These are phyloP conservation scores for Cromileptes altivelis DNA, from an alignment of 2,113 vertebrate species.

Conservation along the genomic window DNA sequence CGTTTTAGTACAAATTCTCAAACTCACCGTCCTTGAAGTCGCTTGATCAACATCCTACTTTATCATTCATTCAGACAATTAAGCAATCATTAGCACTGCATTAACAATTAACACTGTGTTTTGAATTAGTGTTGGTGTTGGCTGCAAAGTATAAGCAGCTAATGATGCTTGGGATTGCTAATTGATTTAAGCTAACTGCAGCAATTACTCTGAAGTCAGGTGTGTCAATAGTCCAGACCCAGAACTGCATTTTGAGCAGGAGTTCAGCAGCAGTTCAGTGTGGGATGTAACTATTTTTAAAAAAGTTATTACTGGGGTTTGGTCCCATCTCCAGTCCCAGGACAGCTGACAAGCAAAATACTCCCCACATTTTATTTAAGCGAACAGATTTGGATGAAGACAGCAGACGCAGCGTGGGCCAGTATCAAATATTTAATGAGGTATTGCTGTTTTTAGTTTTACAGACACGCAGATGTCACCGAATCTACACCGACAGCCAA, in stretches of 20 bases:
- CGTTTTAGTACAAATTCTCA: conserved; percentile 19
- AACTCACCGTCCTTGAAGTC: conserved; percentile 20
- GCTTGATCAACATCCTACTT: conserved; percentile 36
- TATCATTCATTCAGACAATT: conserved; percentile 68
- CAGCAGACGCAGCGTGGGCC: conserved; percentile 23
- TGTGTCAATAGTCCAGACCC: conserved; percentile 54
- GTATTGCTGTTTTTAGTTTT: conserved; percentile 35
- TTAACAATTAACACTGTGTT: conserved; percentile 65
- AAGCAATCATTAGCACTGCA: conserved; percentile 58
- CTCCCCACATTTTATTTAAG: conserved; percentile 27
- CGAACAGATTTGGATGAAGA: conserved; percentile 35
- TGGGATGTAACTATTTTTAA: neutral
- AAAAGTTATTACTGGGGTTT: conserved; percentile 34
- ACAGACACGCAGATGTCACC: conserved; percentile 44
- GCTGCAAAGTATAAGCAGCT: conserved; percentile 59
- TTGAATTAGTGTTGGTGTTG: conserved; percentile 56
- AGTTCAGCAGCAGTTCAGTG: conserved; percentile 51
- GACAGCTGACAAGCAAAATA: conserved; percentile 46
- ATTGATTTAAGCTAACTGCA: conserved; percentile 77
- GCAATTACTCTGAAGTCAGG: conserved; percentile 73
- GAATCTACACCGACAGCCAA: conserved; percentile 38
- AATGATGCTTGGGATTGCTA: conserved; percentile 77
- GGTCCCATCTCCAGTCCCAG: neutral
- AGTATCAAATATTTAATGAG: conserved; percentile 52
- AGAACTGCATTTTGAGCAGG: conserved; percentile 23